These are phyloP conservation scores for Caracal caracal DNA, from an alignment of 2,113 vertebrate species.

Conservation along the genomic window DNA sequence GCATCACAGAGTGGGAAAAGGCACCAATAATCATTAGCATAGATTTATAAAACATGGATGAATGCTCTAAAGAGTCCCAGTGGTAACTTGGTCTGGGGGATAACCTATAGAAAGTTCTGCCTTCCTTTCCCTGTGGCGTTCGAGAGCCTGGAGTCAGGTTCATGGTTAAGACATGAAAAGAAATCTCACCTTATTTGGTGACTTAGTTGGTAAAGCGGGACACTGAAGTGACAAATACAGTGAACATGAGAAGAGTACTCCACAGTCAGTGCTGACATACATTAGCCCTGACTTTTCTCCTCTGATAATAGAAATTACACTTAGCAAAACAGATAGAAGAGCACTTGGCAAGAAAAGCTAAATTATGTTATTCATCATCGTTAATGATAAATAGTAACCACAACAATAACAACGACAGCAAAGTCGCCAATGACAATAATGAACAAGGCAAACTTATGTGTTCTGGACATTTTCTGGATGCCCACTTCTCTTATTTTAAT, in stretches of 20 bases:
- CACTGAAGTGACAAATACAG: conserved; percentile 20
- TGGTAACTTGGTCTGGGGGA: neutral
- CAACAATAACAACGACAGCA: neutral
- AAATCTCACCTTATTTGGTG: conserved; percentile 54
- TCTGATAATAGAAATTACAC: conserved; percentile 56
- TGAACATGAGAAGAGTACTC: conserved; percentile 5
- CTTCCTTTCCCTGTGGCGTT: neutral
- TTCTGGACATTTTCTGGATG: conserved; percentile 40
- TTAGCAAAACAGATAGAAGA: conserved; percentile 64
- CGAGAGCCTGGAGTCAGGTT: neutral
- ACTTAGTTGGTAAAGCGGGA: neutral
- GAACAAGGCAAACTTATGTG: conserved; percentile 15
- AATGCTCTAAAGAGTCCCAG: neutral
- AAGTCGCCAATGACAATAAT: conserved; percentile 28
- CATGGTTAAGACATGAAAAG: neutral
- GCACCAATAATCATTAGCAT: neutral
- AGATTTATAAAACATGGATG: neutral
- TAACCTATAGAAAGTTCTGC: conserved; percentile 29
- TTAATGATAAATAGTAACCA: conserved; percentile 61
- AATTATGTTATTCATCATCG: conserved; percentile 62
- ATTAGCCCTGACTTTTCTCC: conserved; percentile 52
- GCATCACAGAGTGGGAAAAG: conserved; percentile 1
- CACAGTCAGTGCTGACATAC: neutral
- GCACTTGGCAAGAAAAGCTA: conserved; percentile 64
- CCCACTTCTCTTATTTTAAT: conserved; percentile 64